Conservation (phyloP, 1,140 invertebrate species). For the Drosophila lacertosa region DNA sequence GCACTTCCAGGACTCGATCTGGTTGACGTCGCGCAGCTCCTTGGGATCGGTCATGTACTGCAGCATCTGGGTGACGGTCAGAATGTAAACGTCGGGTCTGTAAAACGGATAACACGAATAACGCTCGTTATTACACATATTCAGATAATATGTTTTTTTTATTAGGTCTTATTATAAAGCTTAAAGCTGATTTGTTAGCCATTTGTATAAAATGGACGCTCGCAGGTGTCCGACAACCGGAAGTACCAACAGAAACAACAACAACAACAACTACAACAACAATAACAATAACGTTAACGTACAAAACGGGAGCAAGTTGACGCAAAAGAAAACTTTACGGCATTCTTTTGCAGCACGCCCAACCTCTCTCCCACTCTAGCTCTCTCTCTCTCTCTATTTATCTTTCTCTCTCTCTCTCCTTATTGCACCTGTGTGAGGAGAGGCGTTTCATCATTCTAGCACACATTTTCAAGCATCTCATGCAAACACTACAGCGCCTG, state of each 20-base stretch:
- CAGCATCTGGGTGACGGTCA: slow-evolving; percentile 94
- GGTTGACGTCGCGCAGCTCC: slow-evolving; percentile 87
- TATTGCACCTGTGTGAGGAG: background rate
- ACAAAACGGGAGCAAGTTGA: slow-evolving; percentile 22
- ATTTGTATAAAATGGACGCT: slow-evolving; percentile 14
- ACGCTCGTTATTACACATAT: background rate
- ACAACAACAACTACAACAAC: slow-evolving; percentile 1
- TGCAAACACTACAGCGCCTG: slow-evolving; percentile 52
- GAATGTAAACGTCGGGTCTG: slow-evolving; percentile 95
- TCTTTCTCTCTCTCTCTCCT: background rate
- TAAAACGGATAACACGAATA: slow-evolving; percentile 61
- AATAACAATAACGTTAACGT: slow-evolving; percentile 4
- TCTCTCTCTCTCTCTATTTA: background rate
- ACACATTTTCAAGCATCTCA: slow-evolving; percentile 73
- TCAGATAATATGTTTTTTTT: no score
- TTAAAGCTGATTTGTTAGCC: background rate
- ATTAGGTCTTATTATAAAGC: background rate
- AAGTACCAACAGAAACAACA: slow-evolving; percentile 24
- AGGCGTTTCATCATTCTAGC: slow-evolving; percentile 39
- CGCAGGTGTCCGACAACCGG: slow-evolving; percentile 40
- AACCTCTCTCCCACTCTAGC: background rate
- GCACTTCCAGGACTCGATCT: slow-evolving; percentile 92
- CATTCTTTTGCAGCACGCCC: slow-evolving; percentile 21
- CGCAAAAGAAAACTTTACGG: slow-evolving; percentile 64
- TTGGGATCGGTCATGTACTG: slow-evolving; percentile 96